These are phyloP conservation scores for Vanessa cardui DNA, from an alignment of 2,888 invertebrate genomes.

Conservation along the genomic window DNA sequence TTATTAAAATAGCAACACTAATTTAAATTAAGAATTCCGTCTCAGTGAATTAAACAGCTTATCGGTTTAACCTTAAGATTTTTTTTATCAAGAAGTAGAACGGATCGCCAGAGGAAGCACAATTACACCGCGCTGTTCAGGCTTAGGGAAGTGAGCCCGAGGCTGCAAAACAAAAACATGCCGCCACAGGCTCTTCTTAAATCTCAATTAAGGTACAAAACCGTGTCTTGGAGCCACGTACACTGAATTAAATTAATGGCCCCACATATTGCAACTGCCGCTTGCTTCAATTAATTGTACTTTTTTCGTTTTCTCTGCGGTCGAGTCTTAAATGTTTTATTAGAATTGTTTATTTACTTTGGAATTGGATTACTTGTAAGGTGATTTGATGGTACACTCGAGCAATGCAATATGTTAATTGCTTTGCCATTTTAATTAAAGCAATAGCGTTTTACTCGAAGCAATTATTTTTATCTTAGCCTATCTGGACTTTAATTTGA, in stretches of 20 bases:
- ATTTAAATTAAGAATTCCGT: too few relatives aligned
- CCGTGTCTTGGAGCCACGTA: conserved; percentile 78
- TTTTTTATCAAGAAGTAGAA: background rate
- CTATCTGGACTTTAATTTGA: background rate
- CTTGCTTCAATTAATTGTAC: conserved; percentile 73
- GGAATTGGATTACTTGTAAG: conserved; percentile 38
- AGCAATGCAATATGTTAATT: conserved; percentile 3
- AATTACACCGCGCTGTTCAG: conserved; percentile 1
- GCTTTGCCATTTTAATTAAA: conserved; percentile 8
- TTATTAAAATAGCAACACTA: too few relatives aligned
- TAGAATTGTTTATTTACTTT: conserved; percentile 63
- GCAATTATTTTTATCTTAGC: background rate
- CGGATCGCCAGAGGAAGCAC: background rate
- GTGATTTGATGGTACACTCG: conserved; percentile 18
- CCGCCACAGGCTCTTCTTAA: conserved; percentile 71
- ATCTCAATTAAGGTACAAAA: conserved; percentile 82
- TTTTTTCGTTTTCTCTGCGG: conserved; percentile 64
- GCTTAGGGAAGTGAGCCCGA: conserved; percentile 42
- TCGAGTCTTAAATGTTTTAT: conserved; percentile 76
- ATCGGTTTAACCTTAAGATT: background rate
- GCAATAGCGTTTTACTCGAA: background rate
- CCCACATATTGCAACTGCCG: conserved; percentile 78
- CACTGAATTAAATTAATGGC: conserved; percentile 82
- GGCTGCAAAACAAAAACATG: conserved; percentile 63
- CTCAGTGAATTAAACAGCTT: background rate